These are phyloP conservation scores for Lithophane socia DNA, from an alignment of 2,888 invertebrate genomes.

Conservation along the genomic window DNA sequence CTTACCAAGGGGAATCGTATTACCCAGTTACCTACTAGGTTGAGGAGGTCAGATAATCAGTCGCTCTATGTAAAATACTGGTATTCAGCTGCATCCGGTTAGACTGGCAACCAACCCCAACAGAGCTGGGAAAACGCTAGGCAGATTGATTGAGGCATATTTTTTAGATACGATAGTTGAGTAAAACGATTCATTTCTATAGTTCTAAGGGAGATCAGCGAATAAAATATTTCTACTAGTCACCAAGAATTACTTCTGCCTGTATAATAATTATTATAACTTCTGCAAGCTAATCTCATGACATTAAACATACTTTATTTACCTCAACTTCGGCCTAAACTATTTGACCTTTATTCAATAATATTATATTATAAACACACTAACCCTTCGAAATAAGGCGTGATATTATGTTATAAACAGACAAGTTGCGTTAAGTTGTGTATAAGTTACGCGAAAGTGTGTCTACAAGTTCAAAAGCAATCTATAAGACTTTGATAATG, in stretches of 20 bases:
- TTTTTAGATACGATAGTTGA: too few species aligned
- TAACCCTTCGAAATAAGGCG: too few species aligned
- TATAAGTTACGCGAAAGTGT: background rate
- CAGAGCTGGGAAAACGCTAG: too few species aligned
- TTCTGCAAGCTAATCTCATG: background rate
- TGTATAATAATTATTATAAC: background rate
- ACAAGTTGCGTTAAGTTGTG: background rate
- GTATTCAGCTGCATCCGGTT: too few species aligned
- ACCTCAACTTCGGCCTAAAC: background rate
- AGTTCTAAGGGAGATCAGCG: too few species aligned
- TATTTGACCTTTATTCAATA: background rate
- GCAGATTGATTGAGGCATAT: too few species aligned
- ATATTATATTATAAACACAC: background rate
- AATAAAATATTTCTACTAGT: background rate
- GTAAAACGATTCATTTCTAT: background rate
- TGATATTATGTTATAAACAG: too few species aligned
- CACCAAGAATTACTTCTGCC: background rate
- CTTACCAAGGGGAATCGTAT: too few species aligned
- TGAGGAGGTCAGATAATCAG: too few species aligned
- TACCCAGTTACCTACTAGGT: too few species aligned
- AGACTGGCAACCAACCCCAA: too few species aligned
- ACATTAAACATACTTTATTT: background rate
- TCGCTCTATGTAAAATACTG: too few species aligned
- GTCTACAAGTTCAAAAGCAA: background rate
- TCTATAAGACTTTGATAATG: background rate